Evolutionary conservation across 2,797 vertebrate species (phyloP), one percentile per base, ranked within the genome.

Genomic region (Crocidura indochinensis): DNA sequence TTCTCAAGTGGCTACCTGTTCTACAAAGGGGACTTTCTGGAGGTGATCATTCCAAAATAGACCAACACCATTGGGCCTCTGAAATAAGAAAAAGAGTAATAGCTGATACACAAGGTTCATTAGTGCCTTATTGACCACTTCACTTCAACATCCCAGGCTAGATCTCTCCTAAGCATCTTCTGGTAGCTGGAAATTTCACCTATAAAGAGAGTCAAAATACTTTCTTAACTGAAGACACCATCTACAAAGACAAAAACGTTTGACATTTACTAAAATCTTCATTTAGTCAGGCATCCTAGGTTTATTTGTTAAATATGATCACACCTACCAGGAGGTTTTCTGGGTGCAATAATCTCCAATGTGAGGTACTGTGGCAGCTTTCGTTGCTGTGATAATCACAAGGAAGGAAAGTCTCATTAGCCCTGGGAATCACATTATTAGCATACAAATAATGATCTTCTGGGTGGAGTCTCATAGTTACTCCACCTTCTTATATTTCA

Each of bases 231-330:
- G 51, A 38, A 38, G 38, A 38, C 38, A 38, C 38, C 38, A 38
- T 38, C 38, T 38, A 38, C 38, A 38, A 38, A 38, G 38, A 38
- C 38, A 38, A 60, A 20, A 20, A 60, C 22, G 56, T 2, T 19
- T 86, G 44, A 24, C 44, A 3, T 15, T 76, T 89, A 24, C 53
- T 72, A n/a, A 84, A 88, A 84, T 75, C 81, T 9, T 27, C 11
- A 65, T 86, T n/a, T 29, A 84, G 29, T 26, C 69, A 4, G 24
- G 53, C 11, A 12, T 27, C 9, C 14, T 71, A 1, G 44, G 71
- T 92, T 73, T 85, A 31, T 75, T 83, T 64, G 10, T 44, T 75
- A 44, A 31, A 65, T 38, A 19, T n/a, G 29, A 46, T 19, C 7
- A 29, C 11, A 10, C 11, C 15, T 14, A 7, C 29, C 53, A 11